phyloP scores from a whole-genome alignment of 2,888 invertebrate genomes.

The Caradrina kadenii region DNA sequence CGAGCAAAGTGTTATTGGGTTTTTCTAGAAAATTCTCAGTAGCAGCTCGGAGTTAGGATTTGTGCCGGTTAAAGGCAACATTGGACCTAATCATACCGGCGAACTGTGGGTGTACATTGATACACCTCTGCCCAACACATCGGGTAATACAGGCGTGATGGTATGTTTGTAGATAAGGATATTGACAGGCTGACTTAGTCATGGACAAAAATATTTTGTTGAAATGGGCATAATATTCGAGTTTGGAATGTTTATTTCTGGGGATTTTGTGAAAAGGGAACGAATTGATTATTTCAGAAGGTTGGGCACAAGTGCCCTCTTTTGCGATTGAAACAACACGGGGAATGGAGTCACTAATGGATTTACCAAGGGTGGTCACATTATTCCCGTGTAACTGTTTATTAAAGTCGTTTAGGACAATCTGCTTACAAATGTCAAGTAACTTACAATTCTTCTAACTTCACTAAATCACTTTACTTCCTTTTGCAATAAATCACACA shows the following conservation, averaged over 20 bases:
- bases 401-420: background rate
- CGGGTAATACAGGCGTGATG: too few species aligned
- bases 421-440: background rate
- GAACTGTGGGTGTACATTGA: too few species aligned
- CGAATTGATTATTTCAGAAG: background rate
- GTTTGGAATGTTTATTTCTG: background rate
- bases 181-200: background rate
- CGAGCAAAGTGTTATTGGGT: too few species aligned
- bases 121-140: too few species aligned
- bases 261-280: background rate
- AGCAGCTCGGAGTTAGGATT: too few species aligned
- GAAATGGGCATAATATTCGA: background rate
- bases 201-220: conserved; percentile 11
- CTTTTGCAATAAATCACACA: background rate
- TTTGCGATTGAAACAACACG: background rate
- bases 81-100: too few species aligned
- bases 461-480: background rate
- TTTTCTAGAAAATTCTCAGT: too few species aligned
- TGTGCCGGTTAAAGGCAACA: too few species aligned
- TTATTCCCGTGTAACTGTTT: background rate
- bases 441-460: background rate
- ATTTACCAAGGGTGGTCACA: background rate
- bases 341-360: conserved; percentile 8
- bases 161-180: too few species aligned
- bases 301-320: background rate